Conservation (phyloP, 1,140 invertebrate species). For the Neomicropteryx cornuta region DNA sequence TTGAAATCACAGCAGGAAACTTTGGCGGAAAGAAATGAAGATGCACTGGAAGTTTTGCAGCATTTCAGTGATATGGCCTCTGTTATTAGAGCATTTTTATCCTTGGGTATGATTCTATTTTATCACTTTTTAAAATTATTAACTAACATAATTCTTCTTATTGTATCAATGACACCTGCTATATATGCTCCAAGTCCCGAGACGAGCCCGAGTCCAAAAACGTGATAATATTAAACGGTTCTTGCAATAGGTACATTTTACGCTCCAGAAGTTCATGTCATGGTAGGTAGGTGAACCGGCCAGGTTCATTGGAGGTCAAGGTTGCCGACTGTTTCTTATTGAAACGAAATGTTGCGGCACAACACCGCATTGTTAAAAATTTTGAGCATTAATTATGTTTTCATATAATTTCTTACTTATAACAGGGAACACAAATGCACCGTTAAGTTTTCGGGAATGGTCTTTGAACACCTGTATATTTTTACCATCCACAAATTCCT, state of each 20-base stretch:
- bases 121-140: constrained; percentile 4
- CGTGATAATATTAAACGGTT: constrained; percentile 1
- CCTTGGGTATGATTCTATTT: constrained; percentile 19
- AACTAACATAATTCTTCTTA: not conserved
- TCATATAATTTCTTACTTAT: too few relatives aligned
- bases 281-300: too few relatives aligned
- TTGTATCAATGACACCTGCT: not conserved
- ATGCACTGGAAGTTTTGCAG: constrained; percentile 32
- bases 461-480: too few relatives aligned
- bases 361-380: too few relatives aligned
- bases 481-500: too few relatives aligned
- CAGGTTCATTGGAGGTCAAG: too few relatives aligned
- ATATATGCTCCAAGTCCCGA: not conserved
- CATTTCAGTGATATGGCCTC: constrained; percentile 28
- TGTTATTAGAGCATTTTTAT: constrained; percentile 34
- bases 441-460: too few relatives aligned
- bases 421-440: too few relatives aligned
- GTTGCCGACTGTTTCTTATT: too few relatives aligned
- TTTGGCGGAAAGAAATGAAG: constrained; percentile 30
- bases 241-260: not conserved
- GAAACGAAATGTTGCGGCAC: too few relatives aligned
- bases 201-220: not conserved
- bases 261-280: not conserved
- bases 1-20: constrained; percentile 31
- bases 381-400: too few relatives aligned